Evolutionary conservation across 1,140 invertebrate genomes (phyloP).

Genomic region (Drosophila ercepeae): DNA sequence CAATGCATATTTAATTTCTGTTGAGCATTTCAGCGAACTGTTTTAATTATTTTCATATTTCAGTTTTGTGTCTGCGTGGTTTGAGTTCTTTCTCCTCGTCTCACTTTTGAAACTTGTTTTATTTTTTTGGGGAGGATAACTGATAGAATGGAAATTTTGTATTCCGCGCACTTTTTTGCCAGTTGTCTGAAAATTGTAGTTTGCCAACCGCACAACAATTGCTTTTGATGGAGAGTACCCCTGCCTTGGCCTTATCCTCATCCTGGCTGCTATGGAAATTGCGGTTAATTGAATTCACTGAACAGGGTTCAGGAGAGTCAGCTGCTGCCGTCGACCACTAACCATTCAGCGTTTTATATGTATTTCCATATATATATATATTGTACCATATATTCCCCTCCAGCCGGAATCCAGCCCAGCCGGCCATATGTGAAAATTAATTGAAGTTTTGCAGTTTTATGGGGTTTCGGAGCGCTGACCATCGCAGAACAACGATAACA

Average conservation of each 20-base stretch:
- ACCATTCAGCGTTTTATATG: conserved; percentile 6
- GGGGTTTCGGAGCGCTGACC: conserved; percentile 45
- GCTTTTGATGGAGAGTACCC: conserved; percentile 61
- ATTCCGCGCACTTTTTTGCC: conserved; percentile 35
- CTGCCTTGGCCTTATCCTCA: background rate
- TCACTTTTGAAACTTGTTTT: background rate
- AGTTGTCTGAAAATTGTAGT: conserved; percentile 48
- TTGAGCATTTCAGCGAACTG: conserved; percentile 26
- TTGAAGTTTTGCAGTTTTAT: conserved; percentile 75
- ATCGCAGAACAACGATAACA: conserved; percentile 35
- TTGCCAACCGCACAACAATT: conserved; percentile 62
- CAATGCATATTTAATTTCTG: conserved; percentile 49
- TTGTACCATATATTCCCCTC: background rate
- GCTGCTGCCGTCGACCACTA: conserved; percentile 30
- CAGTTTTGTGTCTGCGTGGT: conserved; percentile 24
- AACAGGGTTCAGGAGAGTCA: conserved; percentile 53
- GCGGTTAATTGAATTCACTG: conserved; percentile 79
- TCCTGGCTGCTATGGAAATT: conserved; percentile 62
- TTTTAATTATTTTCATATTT: conserved; percentile 69
- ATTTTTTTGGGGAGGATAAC: conserved; percentile 28
- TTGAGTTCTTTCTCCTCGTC: background rate
- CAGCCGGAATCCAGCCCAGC: background rate
- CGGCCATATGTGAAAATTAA: conserved; percentile 70
- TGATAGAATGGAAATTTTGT: conserved; percentile 40
- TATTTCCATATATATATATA: conserved; percentile 7